These are phyloP conservation scores for Graphium colonna DNA, from an alignment of 2,888 invertebrate genomes.

Conservation along the genomic window DNA sequence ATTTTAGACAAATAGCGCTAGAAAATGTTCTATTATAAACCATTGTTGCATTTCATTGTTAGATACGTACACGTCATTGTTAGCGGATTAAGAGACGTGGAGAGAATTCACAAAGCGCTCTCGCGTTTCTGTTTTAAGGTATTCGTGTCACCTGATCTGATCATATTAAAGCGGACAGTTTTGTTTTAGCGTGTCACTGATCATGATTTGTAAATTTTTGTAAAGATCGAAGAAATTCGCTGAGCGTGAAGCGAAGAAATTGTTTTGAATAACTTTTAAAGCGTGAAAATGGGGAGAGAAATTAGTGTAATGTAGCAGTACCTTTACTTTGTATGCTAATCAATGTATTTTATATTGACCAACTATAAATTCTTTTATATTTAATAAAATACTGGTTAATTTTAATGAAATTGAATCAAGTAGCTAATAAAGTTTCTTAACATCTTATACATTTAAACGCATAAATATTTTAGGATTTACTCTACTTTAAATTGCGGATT, in stretches of 20 bases:
- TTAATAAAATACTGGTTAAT: too few relatives aligned
- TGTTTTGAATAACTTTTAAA: not conserved
- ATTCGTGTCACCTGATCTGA: not conserved
- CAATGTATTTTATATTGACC: not conserved
- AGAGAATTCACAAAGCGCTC: constrained; percentile 1
- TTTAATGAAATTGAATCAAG: too few relatives aligned
- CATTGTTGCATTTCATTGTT: constrained; percentile 6
- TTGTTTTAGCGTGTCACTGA: not conserved
- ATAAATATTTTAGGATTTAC: too few relatives aligned
- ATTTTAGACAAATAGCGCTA: constrained; percentile 1
- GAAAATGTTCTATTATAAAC: constrained; percentile 5
- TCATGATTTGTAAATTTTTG: not conserved
- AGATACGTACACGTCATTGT: constrained; percentile 4
- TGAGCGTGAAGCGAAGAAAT: not conserved
- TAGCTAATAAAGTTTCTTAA: too few relatives aligned
- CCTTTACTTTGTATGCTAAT: too few relatives aligned
- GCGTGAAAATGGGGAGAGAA: not conserved
- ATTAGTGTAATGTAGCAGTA: not conserved
- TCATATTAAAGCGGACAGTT: not conserved
- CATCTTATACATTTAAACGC: too few relatives aligned
- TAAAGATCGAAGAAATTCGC: not conserved
- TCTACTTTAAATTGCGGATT: too few relatives aligned
- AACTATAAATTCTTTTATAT: not conserved
- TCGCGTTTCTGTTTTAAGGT: not conserved
- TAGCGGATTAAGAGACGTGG: not conserved